A percentile compares a stretch with the other conserved stretches of the same genome.
Conservation (phyloP, 2,888 invertebrate genomes). For the Lepetodrilus schrolli region DNA sequence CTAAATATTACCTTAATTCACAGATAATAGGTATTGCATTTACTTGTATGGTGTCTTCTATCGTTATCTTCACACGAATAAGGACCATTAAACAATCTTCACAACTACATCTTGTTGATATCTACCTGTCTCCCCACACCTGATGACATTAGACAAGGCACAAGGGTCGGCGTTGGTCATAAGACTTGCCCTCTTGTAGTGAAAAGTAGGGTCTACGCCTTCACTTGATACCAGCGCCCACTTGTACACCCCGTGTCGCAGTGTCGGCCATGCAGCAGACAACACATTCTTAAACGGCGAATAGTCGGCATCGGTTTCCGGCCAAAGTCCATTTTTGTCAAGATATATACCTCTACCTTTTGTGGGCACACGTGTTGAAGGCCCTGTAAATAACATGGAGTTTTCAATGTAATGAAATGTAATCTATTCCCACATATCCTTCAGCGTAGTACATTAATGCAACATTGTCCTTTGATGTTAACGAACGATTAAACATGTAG, state of each 20-base stretch:
- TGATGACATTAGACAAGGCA: background rate
- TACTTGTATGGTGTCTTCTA: background rate
- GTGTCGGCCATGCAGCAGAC: conserved; percentile 42
- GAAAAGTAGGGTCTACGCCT: background rate
- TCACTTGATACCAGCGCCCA: conserved; percentile 35
- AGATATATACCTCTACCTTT: too few relatives aligned
- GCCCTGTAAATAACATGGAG: too few relatives aligned
- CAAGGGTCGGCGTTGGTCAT: conserved; percentile 18
- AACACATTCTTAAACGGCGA: conserved; percentile 40
- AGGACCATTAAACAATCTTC: too few relatives aligned
- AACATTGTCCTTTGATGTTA: too few relatives aligned
- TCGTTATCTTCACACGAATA: background rate
- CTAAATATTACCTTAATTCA: too few relatives aligned
- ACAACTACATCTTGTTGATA: background rate
- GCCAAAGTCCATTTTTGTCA: too few relatives aligned
- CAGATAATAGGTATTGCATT: background rate
- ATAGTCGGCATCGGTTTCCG: conserved; percentile 39
- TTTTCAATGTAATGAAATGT: too few relatives aligned
- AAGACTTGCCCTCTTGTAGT: background rate
- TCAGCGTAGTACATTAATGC: too few relatives aligned
- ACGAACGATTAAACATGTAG: too few relatives aligned
- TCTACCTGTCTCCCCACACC: conserved; percentile 30
- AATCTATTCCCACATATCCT: too few relatives aligned
- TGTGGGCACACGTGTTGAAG: too few relatives aligned
- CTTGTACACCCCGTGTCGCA: conserved; percentile 35